Conservation (phyloP, 2,113 vertebrate genomes). For the Microcebus griseorufus region DNA sequence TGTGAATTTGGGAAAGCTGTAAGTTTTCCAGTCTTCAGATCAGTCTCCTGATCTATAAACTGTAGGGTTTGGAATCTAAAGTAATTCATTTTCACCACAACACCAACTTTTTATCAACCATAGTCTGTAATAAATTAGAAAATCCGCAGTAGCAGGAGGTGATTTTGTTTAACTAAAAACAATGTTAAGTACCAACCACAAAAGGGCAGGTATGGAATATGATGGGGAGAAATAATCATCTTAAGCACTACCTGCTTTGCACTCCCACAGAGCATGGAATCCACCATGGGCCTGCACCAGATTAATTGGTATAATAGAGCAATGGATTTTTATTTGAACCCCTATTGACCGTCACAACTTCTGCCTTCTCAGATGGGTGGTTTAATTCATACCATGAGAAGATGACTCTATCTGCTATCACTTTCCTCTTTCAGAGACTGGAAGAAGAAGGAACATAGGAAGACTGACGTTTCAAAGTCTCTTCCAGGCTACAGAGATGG, state of each 20-base stretch:
- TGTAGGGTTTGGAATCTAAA: not conserved
- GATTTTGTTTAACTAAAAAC: conserved; percentile 19
- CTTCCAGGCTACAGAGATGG: not conserved
- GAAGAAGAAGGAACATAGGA: not conserved
- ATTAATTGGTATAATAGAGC: not conserved
- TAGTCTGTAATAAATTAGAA: not conserved
- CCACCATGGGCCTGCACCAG: not conserved
- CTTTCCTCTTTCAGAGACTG: not conserved
- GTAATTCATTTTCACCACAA: not conserved
- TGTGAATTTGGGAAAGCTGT: not conserved
- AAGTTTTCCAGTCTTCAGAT: not conserved
- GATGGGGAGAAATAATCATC: not conserved
- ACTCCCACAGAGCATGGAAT: not conserved
- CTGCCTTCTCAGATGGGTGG: not conserved
- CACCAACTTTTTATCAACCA: not conserved
- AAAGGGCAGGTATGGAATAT: not conserved
- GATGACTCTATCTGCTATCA: not conserved
- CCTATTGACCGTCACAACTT: not conserved
- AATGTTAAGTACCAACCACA: not conserved
- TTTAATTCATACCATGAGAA: not conserved
- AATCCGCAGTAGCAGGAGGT: not conserved
- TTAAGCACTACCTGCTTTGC: not conserved
- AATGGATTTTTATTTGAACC: not conserved
- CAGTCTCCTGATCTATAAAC: conserved; percentile 11
- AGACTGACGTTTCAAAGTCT: not conserved